Percentiles rank a stretch among this genome's conserved stretches.
Conservation (phyloP, 1,140 invertebrate species). For the Scaptomyza pallida region DNA sequence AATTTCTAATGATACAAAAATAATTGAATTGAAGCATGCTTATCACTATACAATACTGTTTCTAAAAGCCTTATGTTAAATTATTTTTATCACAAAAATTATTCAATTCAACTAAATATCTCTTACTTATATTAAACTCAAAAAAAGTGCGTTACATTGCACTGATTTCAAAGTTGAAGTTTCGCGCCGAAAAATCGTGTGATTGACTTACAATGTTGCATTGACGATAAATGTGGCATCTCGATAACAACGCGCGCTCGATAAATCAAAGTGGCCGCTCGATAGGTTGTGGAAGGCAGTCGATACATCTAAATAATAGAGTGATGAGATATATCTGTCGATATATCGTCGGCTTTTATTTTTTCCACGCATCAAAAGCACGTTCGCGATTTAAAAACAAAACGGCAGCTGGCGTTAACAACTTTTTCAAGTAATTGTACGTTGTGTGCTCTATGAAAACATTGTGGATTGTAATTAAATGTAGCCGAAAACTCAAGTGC, state of each 20-base stretch:
- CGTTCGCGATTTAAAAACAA: constrained; percentile 42
- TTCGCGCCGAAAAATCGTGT: constrained; percentile 3
- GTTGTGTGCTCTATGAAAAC: neutral
- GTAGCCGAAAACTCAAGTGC: constrained; percentile 33
- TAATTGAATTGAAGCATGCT: too few relatives aligned
- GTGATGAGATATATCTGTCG: constrained; percentile 38
- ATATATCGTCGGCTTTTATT: constrained; percentile 52
- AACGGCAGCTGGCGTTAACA: constrained; percentile 12
- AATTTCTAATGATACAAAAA: too few relatives aligned
- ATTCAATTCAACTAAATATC: too few relatives aligned
- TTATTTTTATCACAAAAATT: too few relatives aligned
- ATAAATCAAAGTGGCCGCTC: constrained; percentile 13
- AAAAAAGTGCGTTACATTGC: neutral
- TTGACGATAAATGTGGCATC: neutral
- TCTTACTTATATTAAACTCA: neutral
- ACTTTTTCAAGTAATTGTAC: constrained; percentile 24
- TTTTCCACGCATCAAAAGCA: constrained; percentile 41
- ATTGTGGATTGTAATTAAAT: constrained; percentile 6
- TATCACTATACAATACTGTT: too few relatives aligned
- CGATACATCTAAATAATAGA: constrained; percentile 33
- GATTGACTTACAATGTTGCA: constrained; percentile 9
- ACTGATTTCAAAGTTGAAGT: neutral
- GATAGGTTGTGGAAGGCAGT: constrained; percentile 16
- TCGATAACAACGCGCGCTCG: constrained; percentile 13
- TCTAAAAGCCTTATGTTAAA: too few relatives aligned